Percentiles rank a stretch among this genome's conserved stretches.
These are phyloP conservation scores for Balearica regulorum DNA, from an alignment of 2,797 vertebrate species.

Conservation along the genomic window DNA sequence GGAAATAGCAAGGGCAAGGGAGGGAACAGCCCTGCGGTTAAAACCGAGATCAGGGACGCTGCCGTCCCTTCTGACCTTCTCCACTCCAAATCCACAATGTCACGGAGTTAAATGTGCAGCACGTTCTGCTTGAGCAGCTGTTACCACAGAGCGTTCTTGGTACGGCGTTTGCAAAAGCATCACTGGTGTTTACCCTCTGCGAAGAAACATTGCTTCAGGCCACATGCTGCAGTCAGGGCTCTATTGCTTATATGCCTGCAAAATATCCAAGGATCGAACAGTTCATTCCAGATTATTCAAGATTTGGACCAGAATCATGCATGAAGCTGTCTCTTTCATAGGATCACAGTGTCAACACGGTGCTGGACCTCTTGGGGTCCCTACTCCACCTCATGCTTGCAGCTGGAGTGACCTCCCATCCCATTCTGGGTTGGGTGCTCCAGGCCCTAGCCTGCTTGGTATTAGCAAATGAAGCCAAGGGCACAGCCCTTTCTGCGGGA, in stretches of 20 bases:
- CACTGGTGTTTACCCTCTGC: background rate
- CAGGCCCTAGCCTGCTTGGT: background rate
- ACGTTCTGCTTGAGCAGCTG: background rate
- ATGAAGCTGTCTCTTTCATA: background rate
- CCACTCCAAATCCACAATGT: background rate
- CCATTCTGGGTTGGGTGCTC: background rate
- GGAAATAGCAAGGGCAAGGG: background rate
- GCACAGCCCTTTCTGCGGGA: background rate
- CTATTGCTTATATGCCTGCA: background rate
- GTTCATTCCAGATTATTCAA: background rate
- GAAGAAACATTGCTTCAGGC: background rate
- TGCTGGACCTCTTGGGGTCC: background rate
- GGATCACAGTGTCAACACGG: background rate
- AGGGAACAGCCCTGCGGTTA: background rate
- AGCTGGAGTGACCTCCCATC: background rate
- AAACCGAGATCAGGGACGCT: background rate
- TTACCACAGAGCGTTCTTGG: background rate
- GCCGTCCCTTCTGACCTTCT: background rate
- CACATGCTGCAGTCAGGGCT: background rate
- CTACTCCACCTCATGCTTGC: background rate
- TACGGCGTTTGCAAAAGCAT: rapidly evolving
- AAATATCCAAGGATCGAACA: background rate
- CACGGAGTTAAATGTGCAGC: background rate
- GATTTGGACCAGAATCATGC: background rate
- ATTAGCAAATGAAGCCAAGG: background rate